Base-by-base conservation (phyloP, 2,113 vertebrate genomes). In the Alethe diademata region DNA sequence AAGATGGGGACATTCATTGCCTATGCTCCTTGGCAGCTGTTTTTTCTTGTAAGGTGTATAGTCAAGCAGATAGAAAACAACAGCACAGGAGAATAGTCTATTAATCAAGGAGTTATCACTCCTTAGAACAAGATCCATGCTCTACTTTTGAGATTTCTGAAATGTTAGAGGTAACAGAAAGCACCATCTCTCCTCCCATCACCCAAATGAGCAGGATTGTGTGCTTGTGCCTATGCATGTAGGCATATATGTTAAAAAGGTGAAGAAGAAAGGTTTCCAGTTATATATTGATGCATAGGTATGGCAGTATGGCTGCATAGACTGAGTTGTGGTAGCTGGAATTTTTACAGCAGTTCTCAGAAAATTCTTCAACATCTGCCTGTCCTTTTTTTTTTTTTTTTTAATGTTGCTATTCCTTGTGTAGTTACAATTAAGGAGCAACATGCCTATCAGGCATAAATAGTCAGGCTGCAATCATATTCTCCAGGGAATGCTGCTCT, bases 361-460 rank as follows among this genome's bases (percentile, higher is more conserved):
- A 84, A 91, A 81, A 92, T 81, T 81, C 76, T 84, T 86, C 72
- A 81, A 93, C 76, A 93, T 92, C 51, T 92, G 86, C 25, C n/a
- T 74, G 35, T 78, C 42, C 12, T 28, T 58, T 61, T n/a, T 40
- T 73, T 92, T 90, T 61, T 65, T 47, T 51, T 86, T 93, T 88
- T 82, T 6, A 2, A 78, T 76, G 35, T 38, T 84, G 33, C 43
- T 92, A 61, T 71, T 93, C 40, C n/a, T 92, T 84, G 17, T 75
- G 57, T 74, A 65, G 61, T 60, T 95, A 92, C 87, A 95, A 91
- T 91, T 94, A 95, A 93, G 61, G 53, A 86, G 48, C 54, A 93
- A 69, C 69, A 12, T 95, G 80, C 53, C 78, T 81, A 95, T 91
- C 69, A 94, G 86, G 83, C 83, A 95, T 90, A 94, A 95, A 92